These are phyloP conservation scores for Beroe forskalii DNA, from an alignment of 37 sponge, comb jelly and placozoan genomes.

Conservation along the genomic window DNA sequence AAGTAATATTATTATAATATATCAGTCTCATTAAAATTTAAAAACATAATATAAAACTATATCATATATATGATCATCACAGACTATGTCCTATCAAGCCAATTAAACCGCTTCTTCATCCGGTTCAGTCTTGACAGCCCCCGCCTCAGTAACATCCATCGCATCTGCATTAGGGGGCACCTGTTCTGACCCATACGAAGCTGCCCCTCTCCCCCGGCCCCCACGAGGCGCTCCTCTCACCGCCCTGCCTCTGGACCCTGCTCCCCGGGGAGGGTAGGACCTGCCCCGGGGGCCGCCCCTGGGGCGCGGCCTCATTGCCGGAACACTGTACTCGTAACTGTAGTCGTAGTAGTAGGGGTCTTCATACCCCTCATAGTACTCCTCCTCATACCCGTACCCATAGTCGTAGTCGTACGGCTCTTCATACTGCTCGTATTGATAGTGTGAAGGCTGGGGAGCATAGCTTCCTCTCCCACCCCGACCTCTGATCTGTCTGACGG, in stretches of 20 bases:
- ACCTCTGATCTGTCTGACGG: background rate
- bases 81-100: no score
- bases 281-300: background rate
- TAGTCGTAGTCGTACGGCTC: background rate
- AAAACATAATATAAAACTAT: background rate
- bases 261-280: background rate
- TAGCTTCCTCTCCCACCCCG: background rate
- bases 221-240: background rate
- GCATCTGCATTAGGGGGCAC: background rate
- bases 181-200: background rate
- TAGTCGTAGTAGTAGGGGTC: constrained; percentile 26
- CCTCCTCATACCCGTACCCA: constrained; percentile 26
- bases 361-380: background rate
- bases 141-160: background rate
- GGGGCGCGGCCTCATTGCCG: background rate
- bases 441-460: background rate
- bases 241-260: background rate
- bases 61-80: background rate
- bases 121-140: background rate
- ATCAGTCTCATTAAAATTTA: background rate
- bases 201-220: background rate
- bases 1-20: background rate
- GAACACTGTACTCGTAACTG: constrained; percentile 12
- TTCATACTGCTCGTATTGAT: background rate
- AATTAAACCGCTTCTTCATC: background rate